Evolutionary conservation across 2,797 vertebrate genomes (phyloP).

Genomic region (Schizopygopsis malacanthus): DNA sequence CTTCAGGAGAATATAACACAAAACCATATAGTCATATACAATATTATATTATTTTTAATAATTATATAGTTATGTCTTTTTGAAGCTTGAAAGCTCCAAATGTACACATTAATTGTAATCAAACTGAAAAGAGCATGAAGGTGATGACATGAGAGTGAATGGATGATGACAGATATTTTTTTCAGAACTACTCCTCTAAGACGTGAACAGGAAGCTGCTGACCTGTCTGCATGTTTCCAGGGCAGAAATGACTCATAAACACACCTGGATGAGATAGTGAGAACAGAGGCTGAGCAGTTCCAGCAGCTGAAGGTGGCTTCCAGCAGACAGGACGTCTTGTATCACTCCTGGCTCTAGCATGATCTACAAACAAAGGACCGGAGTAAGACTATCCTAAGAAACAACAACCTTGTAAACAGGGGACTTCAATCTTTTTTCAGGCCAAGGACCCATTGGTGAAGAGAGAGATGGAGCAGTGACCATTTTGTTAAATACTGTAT

Average conservation of each 20-base stretch:
- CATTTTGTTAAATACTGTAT: not conserved
- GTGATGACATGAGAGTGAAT: not conserved
- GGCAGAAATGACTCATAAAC: not conserved
- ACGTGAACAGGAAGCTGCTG: not conserved
- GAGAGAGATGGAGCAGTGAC: not conserved
- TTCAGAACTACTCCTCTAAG: not conserved
- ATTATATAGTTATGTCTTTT: not conserved
- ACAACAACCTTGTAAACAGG: not conserved
- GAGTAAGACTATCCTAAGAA: conserved; percentile 21
- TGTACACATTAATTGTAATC: not conserved
- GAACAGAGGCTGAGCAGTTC: conserved; percentile 96
- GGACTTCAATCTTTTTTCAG: not conserved
- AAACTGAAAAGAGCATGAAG: conserved; percentile 13
- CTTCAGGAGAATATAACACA: not conserved
- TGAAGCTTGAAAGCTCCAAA: not conserved
- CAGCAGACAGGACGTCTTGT: conserved; percentile 94
- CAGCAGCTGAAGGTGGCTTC: conserved; percentile 95
- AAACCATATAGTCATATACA: not conserved
- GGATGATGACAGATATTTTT: not conserved
- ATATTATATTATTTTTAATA: not conserved
- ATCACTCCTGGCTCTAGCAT: conserved; percentile 92
- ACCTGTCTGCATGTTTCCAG: not conserved
- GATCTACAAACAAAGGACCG: conserved; percentile 77
- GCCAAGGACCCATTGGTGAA: not conserved
- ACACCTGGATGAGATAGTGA: conserved; percentile 92